These are phyloP conservation scores for Melinaea marsaeus DNA, from an alignment of 2,888 invertebrate genomes.

Conservation along the genomic window DNA sequence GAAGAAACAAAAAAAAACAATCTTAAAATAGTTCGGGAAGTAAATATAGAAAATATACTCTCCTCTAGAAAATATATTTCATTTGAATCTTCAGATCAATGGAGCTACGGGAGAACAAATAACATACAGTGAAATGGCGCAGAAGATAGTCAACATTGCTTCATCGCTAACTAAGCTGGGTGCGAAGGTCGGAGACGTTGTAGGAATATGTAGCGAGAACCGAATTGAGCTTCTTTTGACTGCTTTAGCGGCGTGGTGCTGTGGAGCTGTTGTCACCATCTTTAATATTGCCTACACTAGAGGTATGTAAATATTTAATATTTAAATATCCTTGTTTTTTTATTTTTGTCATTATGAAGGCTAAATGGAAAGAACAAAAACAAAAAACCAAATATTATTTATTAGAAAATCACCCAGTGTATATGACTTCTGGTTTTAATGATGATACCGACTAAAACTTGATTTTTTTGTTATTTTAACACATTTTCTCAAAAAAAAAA, in stretches of 20 bases:
- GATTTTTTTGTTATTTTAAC: too few relatives aligned
- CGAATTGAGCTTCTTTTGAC: conserved; percentile 45
- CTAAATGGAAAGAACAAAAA: too few relatives aligned
- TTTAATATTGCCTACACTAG: conserved; percentile 48
- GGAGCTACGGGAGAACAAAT: conserved; percentile 42
- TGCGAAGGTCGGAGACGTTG: conserved; percentile 42
- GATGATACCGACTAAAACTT: too few relatives aligned
- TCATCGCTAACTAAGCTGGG: conserved; percentile 39
- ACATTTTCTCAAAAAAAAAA: too few relatives aligned
- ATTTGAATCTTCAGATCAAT: conserved; percentile 40
- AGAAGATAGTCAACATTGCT: conserved; percentile 45
- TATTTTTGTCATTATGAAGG: too few relatives aligned
- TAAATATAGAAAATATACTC: background rate
- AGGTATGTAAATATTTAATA: conserved; percentile 34
- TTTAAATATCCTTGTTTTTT: too few relatives aligned
- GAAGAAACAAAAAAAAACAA: too few relatives aligned
- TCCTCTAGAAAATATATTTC: background rate
- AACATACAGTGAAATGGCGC: conserved; percentile 43
- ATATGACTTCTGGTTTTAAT: too few relatives aligned
- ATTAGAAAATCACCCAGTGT: too few relatives aligned
- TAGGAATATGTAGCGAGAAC: conserved; percentile 52
- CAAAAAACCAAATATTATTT: too few relatives aligned
- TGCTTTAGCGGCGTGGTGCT: conserved; percentile 42
- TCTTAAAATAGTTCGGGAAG: too few relatives aligned
- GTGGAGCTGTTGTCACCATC: conserved; percentile 45